Evolutionary conservation across 2,113 vertebrate species (phyloP).

Genomic region (Ochotona princeps): DNA sequence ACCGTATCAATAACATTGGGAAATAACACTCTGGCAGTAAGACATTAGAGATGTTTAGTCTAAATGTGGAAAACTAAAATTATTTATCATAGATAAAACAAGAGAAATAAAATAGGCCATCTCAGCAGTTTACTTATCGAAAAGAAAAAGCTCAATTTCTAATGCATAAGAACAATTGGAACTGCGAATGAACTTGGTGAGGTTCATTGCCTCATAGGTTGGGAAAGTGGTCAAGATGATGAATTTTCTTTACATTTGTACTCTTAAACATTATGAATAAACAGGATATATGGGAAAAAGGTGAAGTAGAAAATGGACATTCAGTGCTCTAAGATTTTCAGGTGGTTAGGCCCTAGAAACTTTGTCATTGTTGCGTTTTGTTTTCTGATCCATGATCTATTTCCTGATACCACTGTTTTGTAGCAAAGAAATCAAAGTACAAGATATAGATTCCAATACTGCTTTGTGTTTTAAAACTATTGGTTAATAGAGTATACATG

Average conservation of each 20-base stretch:
- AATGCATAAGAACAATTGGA: background rate
- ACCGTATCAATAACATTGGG: no score
- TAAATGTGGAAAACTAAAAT: conserved; percentile 25
- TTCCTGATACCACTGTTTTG: conserved; percentile 54
- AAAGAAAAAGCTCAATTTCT: background rate
- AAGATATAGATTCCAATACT: conserved; percentile 38
- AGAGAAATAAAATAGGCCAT: background rate
- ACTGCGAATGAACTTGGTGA: background rate
- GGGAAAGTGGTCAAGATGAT: background rate
- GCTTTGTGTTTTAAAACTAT: conserved; percentile 41
- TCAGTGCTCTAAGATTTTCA: background rate
- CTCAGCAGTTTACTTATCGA: conserved; percentile 16
- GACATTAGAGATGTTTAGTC: background rate
- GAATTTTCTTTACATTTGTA: background rate
- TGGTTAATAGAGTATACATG: background rate
- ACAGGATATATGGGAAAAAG: background rate
- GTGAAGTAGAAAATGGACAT: conserved; percentile 32
- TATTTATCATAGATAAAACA: background rate
- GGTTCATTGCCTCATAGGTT: background rate
- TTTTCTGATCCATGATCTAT: conserved; percentile 50
- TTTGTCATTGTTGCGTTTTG: no score
- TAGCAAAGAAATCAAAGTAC: conserved; percentile 56
- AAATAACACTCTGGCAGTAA: conserved; percentile 2
- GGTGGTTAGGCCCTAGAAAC: background rate
- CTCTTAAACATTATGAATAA: background rate